Evolutionary conservation across 2,888 invertebrate species (phyloP).

Genomic region (Ptychoptera contaminata): DNA sequence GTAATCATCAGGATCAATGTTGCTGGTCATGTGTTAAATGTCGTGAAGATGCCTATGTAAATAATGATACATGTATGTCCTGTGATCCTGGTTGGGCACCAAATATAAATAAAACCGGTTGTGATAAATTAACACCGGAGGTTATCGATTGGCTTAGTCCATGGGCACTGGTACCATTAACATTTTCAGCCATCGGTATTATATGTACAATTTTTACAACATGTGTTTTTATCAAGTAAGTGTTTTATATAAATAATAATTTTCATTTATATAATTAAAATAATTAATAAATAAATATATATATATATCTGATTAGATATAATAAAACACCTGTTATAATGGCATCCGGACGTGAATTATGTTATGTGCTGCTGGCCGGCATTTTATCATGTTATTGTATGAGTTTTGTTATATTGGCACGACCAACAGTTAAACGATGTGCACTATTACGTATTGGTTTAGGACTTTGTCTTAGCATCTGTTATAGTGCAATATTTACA

Average conservation of each 20-base stretch:
- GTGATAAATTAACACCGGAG: conserved; percentile 39
- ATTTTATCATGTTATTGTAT: conserved; percentile 53
- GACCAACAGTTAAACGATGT: conserved; percentile 48
- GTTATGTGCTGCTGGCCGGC: conserved; percentile 57
- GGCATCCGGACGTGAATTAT: conserved; percentile 62
- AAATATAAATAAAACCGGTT: conserved; percentile 33
- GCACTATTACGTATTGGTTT: conserved; percentile 48
- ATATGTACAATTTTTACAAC: conserved; percentile 42
- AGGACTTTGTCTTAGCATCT: conserved; percentile 54
- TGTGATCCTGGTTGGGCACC: conserved; percentile 40
- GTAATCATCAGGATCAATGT: conserved; percentile 44
- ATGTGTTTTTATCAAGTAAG: conserved; percentile 43
- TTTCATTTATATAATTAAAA: not conserved
- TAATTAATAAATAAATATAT: too few relatives aligned
- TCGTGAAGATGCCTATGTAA: conserved; percentile 41
- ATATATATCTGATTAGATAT: conserved; percentile 20
- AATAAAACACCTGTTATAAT: conserved; percentile 54
- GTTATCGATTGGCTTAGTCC: conserved; percentile 45
- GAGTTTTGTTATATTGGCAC: conserved; percentile 52
- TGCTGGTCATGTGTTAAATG: conserved; percentile 58
- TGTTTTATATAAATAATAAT: conserved; percentile 13
- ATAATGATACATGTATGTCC: conserved; percentile 41
- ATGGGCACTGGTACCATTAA: conserved; percentile 48
- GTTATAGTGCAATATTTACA: conserved; percentile 59
- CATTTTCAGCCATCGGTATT: conserved; percentile 44